These are phyloP conservation scores for Anguilla pacifica DNA, from an alignment of 2,797 vertebrate species.

Conservation along the genomic window DNA sequence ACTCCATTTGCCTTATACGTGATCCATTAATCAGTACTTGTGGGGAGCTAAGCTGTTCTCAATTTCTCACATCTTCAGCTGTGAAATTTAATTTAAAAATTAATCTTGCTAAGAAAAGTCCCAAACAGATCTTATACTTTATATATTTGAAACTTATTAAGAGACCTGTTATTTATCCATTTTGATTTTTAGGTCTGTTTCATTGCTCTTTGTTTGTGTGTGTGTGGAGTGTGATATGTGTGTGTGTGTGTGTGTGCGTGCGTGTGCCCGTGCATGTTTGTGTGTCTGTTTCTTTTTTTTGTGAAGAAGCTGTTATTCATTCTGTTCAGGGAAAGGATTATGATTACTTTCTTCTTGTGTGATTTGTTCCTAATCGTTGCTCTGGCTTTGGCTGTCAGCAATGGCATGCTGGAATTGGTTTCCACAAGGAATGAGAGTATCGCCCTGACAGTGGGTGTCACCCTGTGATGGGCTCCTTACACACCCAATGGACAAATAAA, in stretches of 20 bases:
- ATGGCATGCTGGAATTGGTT: background rate
- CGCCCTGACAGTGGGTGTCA: background rate
- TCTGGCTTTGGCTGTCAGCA: constrained; percentile 8
- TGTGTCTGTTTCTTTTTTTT: background rate
- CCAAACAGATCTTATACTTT: background rate
- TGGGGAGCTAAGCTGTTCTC: background rate
- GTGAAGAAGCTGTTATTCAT: constrained; percentile 5
- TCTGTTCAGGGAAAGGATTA: constrained; percentile 16
- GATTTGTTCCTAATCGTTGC: constrained; percentile 25
- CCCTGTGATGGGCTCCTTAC: background rate
- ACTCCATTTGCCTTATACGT: background rate
- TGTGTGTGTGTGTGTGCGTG: background rate
- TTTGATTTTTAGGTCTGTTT: background rate
- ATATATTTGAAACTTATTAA: constrained; percentile 14
- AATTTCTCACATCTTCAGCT: constrained; percentile 17
- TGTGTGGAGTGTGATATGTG: background rate
- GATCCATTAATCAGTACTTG: constrained; percentile 3
- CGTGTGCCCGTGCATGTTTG: background rate
- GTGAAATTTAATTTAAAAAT: background rate
- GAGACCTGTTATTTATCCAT: background rate
- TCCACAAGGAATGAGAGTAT: background rate
- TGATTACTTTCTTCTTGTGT: constrained; percentile 21
- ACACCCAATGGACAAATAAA: background rate
- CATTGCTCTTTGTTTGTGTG: background rate
- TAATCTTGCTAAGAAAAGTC: constrained; percentile 6